Base-by-base conservation (phyloP, 2,113 vertebrate genomes). In the Carettochelys insculpta region DNA sequence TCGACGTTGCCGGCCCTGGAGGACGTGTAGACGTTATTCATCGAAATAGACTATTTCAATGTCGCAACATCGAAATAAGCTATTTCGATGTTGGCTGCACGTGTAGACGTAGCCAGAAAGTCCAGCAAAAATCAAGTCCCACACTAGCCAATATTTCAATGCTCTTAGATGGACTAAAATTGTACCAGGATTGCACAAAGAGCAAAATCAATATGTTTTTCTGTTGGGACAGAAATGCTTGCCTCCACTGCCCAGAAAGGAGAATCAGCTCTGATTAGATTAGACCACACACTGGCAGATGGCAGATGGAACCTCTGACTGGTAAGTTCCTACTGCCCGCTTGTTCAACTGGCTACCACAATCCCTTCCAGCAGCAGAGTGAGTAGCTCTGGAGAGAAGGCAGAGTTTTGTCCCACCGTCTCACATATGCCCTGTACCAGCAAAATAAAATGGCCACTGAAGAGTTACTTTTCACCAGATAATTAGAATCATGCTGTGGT, bases 401-500 rank as follows among this genome's bases (percentile, higher is more conserved):
- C 61, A 48, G 86, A 91, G 51, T 52, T 82, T 91, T 7, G n/a
- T 3, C 77, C n/a, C 14, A 41, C 61, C 80, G 38, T 24, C 5
- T 76, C 9, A 80, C 77, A 45, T 3, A 11, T 48, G 5, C 13
- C 79, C 22, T 9, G n/a, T 78, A 68, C 16, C 6, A 92, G 71
- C 22, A 88, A 51, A 88, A 84, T 50, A 86, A 96, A 92, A 86
- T 73, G n/a, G 11, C 52, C 83, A 16, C 52, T 0, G 0, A 48
- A 25, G 77, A 82, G 34, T 34, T 85, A 13, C 12, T 78, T 43
- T 25, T 12, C 38, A 50, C 1, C 1, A 56, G 45, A 22, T 78
- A 94, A 88, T 88, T 91, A 73, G 65, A 93, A 94, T 81, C 50
- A 38, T 80, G 52, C 29, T 83, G 31, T 53, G 47, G 31, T 38